A percentile compares a stretch with the other conserved stretches of the same genome.
Evolutionary conservation across 2,888 invertebrate species (phyloP).

Genomic region (Blastobasis adustella): DNA sequence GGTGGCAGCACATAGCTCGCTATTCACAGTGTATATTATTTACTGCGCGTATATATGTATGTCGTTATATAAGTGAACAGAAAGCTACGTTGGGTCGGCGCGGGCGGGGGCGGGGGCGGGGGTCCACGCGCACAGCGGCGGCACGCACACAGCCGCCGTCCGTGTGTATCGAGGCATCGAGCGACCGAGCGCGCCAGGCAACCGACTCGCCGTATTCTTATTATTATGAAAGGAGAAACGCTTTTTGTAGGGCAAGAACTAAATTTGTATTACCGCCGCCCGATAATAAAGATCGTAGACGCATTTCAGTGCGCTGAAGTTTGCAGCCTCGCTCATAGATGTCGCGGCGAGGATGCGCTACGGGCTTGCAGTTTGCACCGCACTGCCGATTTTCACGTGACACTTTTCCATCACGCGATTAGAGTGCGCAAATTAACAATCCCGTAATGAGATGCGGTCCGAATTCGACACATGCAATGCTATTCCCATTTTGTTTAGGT

Average conservation of each 20-base stretch:
- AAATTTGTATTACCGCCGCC: constrained; percentile 71
- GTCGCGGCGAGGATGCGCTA: constrained; percentile 43
- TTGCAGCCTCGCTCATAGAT: constrained; percentile 62
- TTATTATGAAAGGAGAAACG: constrained; percentile 76
- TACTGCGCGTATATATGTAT: constrained; percentile 62
- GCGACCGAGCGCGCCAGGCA: constrained; percentile 65
- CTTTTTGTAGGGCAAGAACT: constrained; percentile 75
- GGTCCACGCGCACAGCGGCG: constrained; percentile 26
- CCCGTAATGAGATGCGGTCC: constrained; percentile 17
- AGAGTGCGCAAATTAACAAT: background rate
- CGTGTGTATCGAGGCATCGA: constrained; percentile 66
- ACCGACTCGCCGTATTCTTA: constrained; percentile 77
- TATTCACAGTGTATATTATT: constrained; percentile 70
- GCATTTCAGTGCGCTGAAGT: constrained; percentile 69
- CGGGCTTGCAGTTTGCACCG: constrained; percentile 17
- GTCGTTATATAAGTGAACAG: constrained; percentile 73
- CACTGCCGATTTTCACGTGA: constrained; percentile 24
- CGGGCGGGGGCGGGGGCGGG: constrained; percentile 16
- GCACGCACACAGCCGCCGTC: constrained; percentile 43
- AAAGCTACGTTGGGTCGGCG: constrained; percentile 59
- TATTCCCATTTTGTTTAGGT: too few relatives aligned
- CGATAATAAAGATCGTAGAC: constrained; percentile 72
- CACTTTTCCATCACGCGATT: background rate
- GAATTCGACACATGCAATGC: background rate
- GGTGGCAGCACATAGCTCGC: constrained; percentile 71